Conservation (phyloP, 35 echinoderm and acorn worm genomes). For the Ptychodera flava region DNA sequence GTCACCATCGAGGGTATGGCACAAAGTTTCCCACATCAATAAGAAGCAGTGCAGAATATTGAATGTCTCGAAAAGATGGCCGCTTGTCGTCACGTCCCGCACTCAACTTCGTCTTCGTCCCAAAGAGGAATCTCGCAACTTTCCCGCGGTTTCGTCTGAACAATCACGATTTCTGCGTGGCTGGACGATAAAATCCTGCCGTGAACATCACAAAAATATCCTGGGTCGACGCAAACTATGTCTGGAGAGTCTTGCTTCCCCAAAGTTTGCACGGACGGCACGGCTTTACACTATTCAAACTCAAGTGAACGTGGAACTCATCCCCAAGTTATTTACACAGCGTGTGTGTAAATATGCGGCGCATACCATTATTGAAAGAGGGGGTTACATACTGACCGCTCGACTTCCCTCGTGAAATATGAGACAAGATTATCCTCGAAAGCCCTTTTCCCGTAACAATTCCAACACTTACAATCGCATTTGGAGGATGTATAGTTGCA, state of each 20-base stretch:
- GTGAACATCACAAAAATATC: neutral
- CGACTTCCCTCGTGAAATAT: neutral
- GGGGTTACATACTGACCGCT: neutral
- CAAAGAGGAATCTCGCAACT: neutral
- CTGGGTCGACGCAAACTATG: neutral
- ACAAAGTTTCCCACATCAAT: too few relatives aligned
- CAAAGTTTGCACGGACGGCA: neutral
- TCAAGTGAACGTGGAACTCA: neutral
- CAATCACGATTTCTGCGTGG: neutral
- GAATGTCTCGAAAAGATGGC: too few relatives aligned
- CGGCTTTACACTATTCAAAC: neutral
- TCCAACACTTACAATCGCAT: too few relatives aligned
- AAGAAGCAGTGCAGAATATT: too few relatives aligned
- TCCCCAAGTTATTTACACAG: neutral
- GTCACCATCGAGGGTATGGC: too few relatives aligned
- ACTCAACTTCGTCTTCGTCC: too few relatives aligned
- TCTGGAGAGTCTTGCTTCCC: neutral
- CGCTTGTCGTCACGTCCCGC: neutral
- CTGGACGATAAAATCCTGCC: neutral
- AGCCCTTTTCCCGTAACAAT: too few relatives aligned
- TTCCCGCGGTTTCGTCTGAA: neutral
- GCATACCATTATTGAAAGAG: neutral
- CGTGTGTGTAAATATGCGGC: neutral
- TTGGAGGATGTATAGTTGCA: too few relatives aligned
- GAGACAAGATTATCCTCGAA: neutral